Evolutionary conservation across 2,797 vertebrate species (phyloP).

Genomic region (Eidolon dupreanum): DNA sequence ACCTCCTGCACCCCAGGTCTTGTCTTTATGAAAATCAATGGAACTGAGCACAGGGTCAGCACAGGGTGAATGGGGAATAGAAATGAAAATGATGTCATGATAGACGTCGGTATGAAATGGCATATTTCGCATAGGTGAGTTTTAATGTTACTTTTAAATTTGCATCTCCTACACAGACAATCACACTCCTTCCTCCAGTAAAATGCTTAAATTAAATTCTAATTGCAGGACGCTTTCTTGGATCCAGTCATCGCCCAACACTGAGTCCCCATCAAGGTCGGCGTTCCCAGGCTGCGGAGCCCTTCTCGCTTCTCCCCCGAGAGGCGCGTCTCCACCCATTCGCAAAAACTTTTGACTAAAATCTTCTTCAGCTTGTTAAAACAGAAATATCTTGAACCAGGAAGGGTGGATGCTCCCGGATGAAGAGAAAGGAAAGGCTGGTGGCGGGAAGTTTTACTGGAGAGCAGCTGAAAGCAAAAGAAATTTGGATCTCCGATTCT

Average conservation of each 20-base stretch:
- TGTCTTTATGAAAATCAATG: no score
- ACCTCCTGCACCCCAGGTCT: no score
- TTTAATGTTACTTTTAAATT: not conserved
- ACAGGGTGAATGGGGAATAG: no score
- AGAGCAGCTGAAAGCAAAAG: not conserved
- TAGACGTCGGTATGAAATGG: no score
- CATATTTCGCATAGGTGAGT: not conserved
- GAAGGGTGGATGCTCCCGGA: slow-evolving; percentile 43
- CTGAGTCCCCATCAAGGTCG: no score
- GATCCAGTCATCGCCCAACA: not conserved
- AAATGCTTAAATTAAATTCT: not conserved
- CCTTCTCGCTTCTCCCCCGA: not conserved
- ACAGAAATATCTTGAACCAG: not conserved
- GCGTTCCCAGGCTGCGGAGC: not conserved
- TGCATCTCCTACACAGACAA: not conserved
- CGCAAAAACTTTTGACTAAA: not conserved
- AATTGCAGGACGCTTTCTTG: not conserved
- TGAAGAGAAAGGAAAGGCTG: not conserved
- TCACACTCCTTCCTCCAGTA: not conserved
- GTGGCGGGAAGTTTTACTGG: slow-evolving; percentile 62
- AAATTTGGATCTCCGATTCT: no score
- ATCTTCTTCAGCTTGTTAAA: not conserved
- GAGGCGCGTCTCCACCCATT: not conserved
- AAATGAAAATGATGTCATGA: no score
- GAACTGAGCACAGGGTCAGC: no score